phyloP scores from a whole-genome alignment of 2,888 invertebrate genomes.

The Schrankia costaestrigalis region DNA sequence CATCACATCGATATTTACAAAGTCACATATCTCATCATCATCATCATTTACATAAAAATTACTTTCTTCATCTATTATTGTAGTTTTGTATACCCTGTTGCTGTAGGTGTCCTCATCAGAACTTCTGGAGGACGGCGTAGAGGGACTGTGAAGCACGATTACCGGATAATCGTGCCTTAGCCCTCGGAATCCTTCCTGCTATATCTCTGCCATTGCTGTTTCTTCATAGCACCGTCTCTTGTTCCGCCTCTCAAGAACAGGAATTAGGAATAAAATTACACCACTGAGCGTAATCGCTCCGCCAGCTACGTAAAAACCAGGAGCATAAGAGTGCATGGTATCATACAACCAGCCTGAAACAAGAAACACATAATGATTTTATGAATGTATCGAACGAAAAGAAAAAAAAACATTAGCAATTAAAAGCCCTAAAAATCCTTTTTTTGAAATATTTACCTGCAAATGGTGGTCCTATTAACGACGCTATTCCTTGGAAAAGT shows the following conservation, averaged over 20 bases:
- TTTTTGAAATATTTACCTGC: slow-evolving; percentile 83
- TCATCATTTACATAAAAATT: slow-evolving; percentile 46
- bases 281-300: slow-evolving; percentile 92
- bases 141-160: slow-evolving; percentile 71
- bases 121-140: slow-evolving; percentile 57
- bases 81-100: slow-evolving; percentile 73
- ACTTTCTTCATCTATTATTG: slow-evolving; percentile 56
- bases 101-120: slow-evolving; percentile 59
- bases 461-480: slow-evolving; percentile 94
- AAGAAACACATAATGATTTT: not conserved
- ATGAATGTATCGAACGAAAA: not conserved
- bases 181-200: slow-evolving; percentile 53
- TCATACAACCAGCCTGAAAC: slow-evolving; percentile 91
- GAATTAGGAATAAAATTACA: slow-evolving; percentile 91
- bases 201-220: slow-evolving; percentile 61
- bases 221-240: slow-evolving; percentile 49
- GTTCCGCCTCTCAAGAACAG: slow-evolving; percentile 81
- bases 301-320: slow-evolving; percentile 94
- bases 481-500: slow-evolving; percentile 96
- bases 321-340: slow-evolving; percentile 86
- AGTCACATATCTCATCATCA: slow-evolving; percentile 51
- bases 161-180: slow-evolving; percentile 41
- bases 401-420: not conserved
- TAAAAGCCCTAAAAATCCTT: not conserved
- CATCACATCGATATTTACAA: slow-evolving; percentile 53